Base-by-base conservation (phyloP, 2,113 vertebrate species). In the Austrofundulus limnaeus region DNA sequence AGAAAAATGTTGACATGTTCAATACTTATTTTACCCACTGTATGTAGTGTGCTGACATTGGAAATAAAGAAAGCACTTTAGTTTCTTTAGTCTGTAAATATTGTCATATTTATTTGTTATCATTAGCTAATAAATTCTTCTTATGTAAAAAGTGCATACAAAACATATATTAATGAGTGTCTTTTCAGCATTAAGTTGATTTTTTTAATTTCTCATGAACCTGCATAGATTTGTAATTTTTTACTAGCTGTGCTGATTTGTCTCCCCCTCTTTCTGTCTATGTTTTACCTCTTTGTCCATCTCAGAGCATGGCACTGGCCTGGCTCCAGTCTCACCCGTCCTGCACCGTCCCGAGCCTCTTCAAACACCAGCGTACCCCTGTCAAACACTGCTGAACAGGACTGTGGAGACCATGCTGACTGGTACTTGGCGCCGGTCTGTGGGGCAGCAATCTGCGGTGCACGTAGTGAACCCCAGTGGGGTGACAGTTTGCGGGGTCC, bases 331-430 rank as follows among this genome's bases (percentile, higher is more conserved):
- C 66, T 77, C 69, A 54, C 47, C 58, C 62, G 53, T 57, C 77
- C 58, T 54, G 61, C 58, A 20, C 50, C 49, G 37, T 70, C 46
- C 62, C 24, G 25, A 60, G 53, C 59, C 38, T 38, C 17, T 16
- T 41, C 60, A 41, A 23, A 39, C 23, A 31, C 41, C 70, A 55
- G 17, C 17, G 9, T 38, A 2, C 52, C 25, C 48, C 75, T 43
- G 52, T 56, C 23, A 43, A 49, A 50, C 37, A 37, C 73, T 82
- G 78, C 78, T 87, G 80, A 90, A 70, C 61, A 37, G 57, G 16
- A 60, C 81, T 16, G 64, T 51, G 52, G 57, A 63, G 23, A 75
- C 60, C 76, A 96, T 96, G 95, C 89, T 94, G 60, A 89, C 92
- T 0, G 90, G 93, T 57, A 72, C 79, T 31, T 93, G 89, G 91